Base-by-base conservation (phyloP, 2,113 vertebrate genomes). In the Marcusenius ussheri region DNA sequence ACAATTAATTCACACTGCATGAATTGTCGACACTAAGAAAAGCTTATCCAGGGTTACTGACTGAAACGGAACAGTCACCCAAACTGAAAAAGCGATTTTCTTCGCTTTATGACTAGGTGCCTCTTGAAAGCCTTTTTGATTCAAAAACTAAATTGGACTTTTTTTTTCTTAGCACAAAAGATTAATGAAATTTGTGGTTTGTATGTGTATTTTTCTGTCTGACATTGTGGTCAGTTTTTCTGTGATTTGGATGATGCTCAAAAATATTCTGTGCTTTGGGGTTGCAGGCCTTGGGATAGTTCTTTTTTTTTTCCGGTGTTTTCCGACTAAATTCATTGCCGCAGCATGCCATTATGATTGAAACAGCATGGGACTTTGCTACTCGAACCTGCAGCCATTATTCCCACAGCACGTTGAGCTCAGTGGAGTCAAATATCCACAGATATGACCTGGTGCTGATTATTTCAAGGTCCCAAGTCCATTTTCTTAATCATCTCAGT, bases 1-100 rank as follows among this genome's bases (percentile, higher is more conserved):
- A 91, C 88, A 91, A 93, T 95, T 94, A 95, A 95, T 96, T 92
- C 90, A 91, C 21, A 45, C 88, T 91, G 92, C 94, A 94, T 89
- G 74, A 80, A 42, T 19, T 42, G 31, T 42, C 2, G 35, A 42
- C 13, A 19, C 74, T 80, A 42, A 80, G 74, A 42, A 19, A 5
- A 95, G 95, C 95, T 93, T 86, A 50, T n/a, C 24, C 24, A 27
- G 47, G 45, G 42, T 85, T 47, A 49, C 19, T 45, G 39, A 46
- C 62, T 70, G 62, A 70, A 70, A 70, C n/a, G 15, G 17, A 39
- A 42, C 17, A 80, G 74, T 80, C 74, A 86, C 21, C 46, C 83
- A 50, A 2, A 24, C 83, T 47, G 4, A 85, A 85, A 85, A n/a
- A 85, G 70, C 5, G 70, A 77, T 77, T 77, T 24, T 49, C 46